phyloP scores from a whole-genome alignment of 2,113 vertebrate genomes.

The Dipodomys merriami region DNA sequence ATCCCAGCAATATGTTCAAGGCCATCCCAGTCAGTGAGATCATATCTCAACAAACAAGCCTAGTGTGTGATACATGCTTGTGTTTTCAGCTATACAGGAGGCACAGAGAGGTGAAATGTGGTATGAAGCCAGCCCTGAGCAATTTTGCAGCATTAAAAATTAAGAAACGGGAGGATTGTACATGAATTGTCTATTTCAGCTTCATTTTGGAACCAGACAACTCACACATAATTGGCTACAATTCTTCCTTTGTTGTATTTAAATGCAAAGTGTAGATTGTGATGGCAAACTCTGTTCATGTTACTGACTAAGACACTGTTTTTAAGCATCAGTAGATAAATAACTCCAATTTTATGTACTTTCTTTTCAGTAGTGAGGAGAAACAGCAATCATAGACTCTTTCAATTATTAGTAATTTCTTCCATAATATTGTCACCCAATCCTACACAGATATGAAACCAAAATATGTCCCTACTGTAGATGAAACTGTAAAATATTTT shows the following conservation, averaged over 20 bases:
- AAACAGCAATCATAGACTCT: slow-evolving; percentile 2
- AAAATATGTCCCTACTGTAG: slow-evolving; percentile 9
- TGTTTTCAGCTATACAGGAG: no score
- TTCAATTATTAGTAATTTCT: slow-evolving; percentile 45
- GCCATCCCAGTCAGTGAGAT: no score
- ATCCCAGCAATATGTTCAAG: no score
- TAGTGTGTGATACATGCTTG: no score
- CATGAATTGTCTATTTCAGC: slow-evolving; percentile 68
- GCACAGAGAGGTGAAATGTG: no score
- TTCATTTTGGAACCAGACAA: slow-evolving; percentile 70
- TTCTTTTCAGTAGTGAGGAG: slow-evolving; percentile 44
- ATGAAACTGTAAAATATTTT: neutral
- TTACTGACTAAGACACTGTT: slow-evolving; percentile 23
- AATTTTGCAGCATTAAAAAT: no score
- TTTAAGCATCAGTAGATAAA: slow-evolving; percentile 14
- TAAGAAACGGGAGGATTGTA: no score
- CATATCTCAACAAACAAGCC: no score
- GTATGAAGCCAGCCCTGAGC: no score
- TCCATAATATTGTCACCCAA: slow-evolving; percentile 14
- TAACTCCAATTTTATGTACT: slow-evolving; percentile 18
- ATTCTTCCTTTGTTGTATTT: slow-evolving; percentile 67
- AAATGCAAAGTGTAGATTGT: slow-evolving; percentile 39
- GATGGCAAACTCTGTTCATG: slow-evolving; percentile 38
- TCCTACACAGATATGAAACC: neutral
- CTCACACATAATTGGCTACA: neutral